Evolutionary conservation across 2,113 vertebrate genomes (phyloP).

Genomic region (Donacobius atricapilla): DNA sequence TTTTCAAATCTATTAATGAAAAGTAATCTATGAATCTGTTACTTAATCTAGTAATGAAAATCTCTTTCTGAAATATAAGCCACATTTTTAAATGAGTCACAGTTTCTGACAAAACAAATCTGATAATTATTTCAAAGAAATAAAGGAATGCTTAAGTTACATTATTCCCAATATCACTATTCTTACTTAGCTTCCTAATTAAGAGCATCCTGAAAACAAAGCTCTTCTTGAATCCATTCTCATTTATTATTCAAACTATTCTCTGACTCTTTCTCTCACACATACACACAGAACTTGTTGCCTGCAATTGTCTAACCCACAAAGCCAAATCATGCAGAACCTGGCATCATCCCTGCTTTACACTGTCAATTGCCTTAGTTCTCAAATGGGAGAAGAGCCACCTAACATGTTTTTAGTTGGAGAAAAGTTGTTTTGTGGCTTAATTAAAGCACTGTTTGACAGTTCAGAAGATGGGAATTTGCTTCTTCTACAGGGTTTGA

Average conservation of each 20-base stretch:
- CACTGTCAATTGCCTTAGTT: slow-evolving; percentile 41
- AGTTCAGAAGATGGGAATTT: slow-evolving; percentile 14
- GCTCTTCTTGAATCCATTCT: neutral
- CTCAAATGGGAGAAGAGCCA: slow-evolving; percentile 15
- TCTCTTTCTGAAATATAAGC: neutral
- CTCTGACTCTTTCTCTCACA: neutral
- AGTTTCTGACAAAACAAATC: neutral
- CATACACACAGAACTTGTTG: neutral
- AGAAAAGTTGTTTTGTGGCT: neutral
- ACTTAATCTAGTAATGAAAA: neutral
- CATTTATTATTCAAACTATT: neutral
- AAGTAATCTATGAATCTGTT: neutral
- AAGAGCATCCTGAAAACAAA: neutral
- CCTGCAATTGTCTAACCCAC: neutral
- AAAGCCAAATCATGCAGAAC: neutral
- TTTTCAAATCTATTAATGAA: neutral
- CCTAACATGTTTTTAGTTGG: neutral
- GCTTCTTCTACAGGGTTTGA: slow-evolving; percentile 28
- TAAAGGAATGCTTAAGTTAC: neutral
- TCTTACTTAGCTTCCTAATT: neutral
- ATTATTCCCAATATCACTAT: neutral
- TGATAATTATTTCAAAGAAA: neutral
- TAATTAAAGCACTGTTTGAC: slow-evolving; percentile 54
- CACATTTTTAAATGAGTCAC: neutral
- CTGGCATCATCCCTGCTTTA: slow-evolving; percentile 5